phyloP scores from a whole-genome alignment of 2,113 vertebrate species.

The Sinosuthora webbiana region DNA sequence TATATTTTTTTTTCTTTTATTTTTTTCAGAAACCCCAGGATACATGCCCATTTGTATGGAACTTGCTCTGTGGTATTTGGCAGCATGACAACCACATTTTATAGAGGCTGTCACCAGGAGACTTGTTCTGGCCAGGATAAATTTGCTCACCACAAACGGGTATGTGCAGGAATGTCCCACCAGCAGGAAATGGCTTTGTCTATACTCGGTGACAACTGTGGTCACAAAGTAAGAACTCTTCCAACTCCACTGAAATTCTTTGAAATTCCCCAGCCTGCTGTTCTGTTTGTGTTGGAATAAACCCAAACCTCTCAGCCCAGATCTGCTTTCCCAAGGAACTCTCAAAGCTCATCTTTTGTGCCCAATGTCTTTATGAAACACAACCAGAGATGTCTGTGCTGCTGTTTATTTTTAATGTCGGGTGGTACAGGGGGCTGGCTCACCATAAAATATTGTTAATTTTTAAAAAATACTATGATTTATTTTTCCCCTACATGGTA shows the following conservation, averaged over 20 bases:
- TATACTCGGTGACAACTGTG: fast-evolving
- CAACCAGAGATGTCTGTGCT: not conserved
- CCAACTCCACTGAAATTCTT: not conserved
- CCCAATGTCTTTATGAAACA: not conserved
- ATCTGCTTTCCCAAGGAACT: not conserved
- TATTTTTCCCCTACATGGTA: not conserved
- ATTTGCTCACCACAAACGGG: not conserved
- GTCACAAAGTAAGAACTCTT: not conserved
- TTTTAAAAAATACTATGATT: not conserved
- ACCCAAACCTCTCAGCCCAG: not conserved
- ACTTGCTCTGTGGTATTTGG: not conserved
- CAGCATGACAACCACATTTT: not conserved
- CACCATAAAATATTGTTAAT: not conserved
- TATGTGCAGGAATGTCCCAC: not conserved
- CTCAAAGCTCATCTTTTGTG: not conserved
- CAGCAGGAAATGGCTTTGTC: not conserved
- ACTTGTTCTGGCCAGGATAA: not conserved
- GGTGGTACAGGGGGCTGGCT: not conserved
- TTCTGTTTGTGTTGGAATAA: not conserved
- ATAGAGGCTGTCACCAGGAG: not conserved
- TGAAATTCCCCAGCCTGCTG: not conserved
- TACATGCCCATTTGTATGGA: not conserved
- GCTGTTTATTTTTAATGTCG: not conserved
- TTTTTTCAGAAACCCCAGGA: not conserved
- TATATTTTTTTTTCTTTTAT: not conserved